Base-by-base conservation (phyloP, 1,140 invertebrate genomes). In the Pomacea maculata region DNA sequence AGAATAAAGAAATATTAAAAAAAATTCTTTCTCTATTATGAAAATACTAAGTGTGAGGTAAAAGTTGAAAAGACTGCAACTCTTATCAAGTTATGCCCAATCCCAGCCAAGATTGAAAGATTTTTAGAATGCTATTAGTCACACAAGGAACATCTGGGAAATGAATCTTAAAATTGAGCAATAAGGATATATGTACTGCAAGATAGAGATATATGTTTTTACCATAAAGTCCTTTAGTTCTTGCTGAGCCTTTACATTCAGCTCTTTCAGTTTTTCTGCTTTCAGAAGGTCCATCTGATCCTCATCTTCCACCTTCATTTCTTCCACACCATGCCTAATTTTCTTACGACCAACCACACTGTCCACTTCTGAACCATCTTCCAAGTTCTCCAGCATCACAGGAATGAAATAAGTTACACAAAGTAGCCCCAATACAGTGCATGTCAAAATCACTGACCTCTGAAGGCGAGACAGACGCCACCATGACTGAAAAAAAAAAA, bases 401-500 rank as follows among this genome's bases (percentile, higher is more conserved):
- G 93, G 92, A 63, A 93, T 83, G 34, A 94, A 88, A 89, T 94
- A 94, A 83, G 95, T 91, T 80, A 93, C 88, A 45, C 93, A 88
- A 74, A 95, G 83, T 91, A 84, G 80, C 92, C 85, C 77, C 92
- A 93, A 63, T 79, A 94, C 86, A 65, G 93, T 78, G 80, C 94
- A 85, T 83, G 95, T 93, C 83, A 94, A 93, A 78, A 95, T 92
- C 63, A 95, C 92, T 87, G 94, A 95, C 67, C 95, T 93, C 90
- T 96, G 96, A 87, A 96, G 94, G 85, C 95, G 93, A n/a, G 96
- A 96, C 64, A 96, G 89, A 86, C 95, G 94, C 87, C 96, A 95
- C 96, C 95, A 96, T 90, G 93, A 92, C 95, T 96, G 86, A 57
- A 93, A 83, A 52, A 80, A 73, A 19, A 6, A 12, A 29, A 73